These are phyloP conservation scores for Aporrectodea caliginosa DNA, from an alignment of 1,140 invertebrate species.

Conservation along the genomic window DNA sequence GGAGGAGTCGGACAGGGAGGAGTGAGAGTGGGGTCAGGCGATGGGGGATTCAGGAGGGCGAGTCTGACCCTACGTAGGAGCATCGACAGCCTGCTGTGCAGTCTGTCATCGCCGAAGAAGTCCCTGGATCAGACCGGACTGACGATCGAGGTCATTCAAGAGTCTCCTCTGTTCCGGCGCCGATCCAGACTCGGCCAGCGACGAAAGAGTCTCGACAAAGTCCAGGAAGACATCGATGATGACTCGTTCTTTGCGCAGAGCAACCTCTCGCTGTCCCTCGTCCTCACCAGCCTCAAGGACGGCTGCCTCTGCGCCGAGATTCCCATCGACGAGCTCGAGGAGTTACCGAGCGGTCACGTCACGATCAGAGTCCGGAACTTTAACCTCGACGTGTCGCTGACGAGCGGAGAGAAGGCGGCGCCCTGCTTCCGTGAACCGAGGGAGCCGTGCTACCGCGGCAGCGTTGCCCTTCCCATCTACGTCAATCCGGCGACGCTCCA, in stretches of 20 bases:
- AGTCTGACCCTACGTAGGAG: background rate
- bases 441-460: conserved; percentile 13
- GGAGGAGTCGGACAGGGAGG: background rate
- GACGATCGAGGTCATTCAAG: background rate
- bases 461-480: conserved; percentile 21
- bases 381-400: background rate
- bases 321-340: background rate
- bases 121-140: background rate
- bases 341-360: background rate
- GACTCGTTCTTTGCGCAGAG: background rate
- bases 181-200: background rate
- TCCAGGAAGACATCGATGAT: background rate
- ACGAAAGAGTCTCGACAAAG: background rate
- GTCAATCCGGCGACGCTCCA: conserved; percentile 17
- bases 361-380: background rate
- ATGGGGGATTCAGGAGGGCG: background rate
- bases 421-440: background rate
- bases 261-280: background rate
- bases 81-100: conserved; percentile 1
- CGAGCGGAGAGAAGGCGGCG: too few relatives aligned
- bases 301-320: background rate
- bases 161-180: background rate
- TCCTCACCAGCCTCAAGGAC: background rate
- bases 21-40: background rate
- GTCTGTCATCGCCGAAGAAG: background rate